These are phyloP conservation scores for Calonectris borealis DNA, from an alignment of 2,113 vertebrate genomes.

Conservation along the genomic window DNA sequence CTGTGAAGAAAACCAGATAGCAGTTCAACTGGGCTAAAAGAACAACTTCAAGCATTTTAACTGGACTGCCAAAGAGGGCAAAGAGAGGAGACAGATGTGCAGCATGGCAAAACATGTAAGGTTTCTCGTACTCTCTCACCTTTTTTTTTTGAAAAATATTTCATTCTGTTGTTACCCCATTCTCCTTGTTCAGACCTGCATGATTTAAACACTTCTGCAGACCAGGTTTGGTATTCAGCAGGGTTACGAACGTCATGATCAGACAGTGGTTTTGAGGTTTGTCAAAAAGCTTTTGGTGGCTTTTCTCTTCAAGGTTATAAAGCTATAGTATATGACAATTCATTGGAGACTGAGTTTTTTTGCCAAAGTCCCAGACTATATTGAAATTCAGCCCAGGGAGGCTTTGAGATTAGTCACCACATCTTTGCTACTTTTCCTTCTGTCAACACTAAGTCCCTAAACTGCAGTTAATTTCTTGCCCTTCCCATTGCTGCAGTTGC, in stretches of 20 bases:
- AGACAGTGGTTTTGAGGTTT: not conserved
- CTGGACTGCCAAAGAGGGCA: not conserved
- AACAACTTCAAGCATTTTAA: not conserved
- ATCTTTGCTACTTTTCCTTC: not conserved
- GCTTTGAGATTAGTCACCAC: not conserved
- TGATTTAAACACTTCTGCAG: not conserved
- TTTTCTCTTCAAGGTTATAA: not conserved
- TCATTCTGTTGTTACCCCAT: not conserved
- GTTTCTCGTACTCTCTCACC: not conserved
- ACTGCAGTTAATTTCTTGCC: not conserved
- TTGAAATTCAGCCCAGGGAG: not conserved
- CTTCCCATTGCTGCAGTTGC: not conserved
- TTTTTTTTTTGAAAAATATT: not conserved
- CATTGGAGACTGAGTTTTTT: not conserved
- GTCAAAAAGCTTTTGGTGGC: not conserved
- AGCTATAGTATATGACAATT: not conserved
- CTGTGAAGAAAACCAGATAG: not conserved
- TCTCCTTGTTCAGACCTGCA: not conserved
- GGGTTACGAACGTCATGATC: not conserved
- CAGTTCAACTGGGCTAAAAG: not conserved
- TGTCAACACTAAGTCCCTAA: accelerated
- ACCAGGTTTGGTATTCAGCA: not conserved
- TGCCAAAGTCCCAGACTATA: not conserved
- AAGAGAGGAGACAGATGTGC: not conserved
- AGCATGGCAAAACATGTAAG: not conserved